A percentile compares a stretch with the other conserved stretches of the same genome.
Evolutionary conservation across 2,888 invertebrate species (phyloP).

Genomic region (Thysanoteuthis rhombus): DNA sequence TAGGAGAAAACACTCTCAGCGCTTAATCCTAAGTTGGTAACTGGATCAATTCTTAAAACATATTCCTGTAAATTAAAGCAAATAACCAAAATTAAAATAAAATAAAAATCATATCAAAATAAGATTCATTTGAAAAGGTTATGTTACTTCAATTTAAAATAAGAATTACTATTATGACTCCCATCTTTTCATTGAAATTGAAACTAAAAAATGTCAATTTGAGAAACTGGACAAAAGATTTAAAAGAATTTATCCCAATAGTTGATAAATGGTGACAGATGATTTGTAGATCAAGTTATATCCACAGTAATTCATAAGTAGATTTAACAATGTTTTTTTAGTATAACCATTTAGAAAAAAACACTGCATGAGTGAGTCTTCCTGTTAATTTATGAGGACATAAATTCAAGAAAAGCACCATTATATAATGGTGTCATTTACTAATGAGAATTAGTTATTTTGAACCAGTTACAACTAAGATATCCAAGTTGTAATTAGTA

Average conservation of each 20-base stretch:
- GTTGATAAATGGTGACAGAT: background rate
- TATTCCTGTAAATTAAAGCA: conserved; percentile 75
- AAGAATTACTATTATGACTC: background rate
- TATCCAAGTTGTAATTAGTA: background rate
- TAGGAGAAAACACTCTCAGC: conserved; percentile 92
- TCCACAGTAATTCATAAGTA: no score
- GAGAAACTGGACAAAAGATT: background rate
- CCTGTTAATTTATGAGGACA: no score
- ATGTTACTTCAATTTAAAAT: background rate
- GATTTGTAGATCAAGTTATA: background rate
- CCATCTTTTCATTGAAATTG: background rate
- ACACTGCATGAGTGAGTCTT: no score
- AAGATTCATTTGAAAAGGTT: background rate
- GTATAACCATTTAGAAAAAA: background rate
- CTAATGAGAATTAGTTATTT: background rate
- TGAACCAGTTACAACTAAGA: background rate
- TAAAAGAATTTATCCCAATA: background rate
- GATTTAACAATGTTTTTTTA: no score
- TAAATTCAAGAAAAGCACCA: no score
- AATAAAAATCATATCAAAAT: background rate
- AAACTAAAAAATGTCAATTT: background rate
- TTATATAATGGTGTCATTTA: background rate
- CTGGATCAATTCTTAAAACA: conserved; percentile 88
- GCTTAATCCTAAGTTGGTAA: conserved; percentile 83
- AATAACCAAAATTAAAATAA: conserved; percentile 24